phyloP scores from a whole-genome alignment of 2,888 invertebrate genomes.

The Taphrorychus bicolor region DNA sequence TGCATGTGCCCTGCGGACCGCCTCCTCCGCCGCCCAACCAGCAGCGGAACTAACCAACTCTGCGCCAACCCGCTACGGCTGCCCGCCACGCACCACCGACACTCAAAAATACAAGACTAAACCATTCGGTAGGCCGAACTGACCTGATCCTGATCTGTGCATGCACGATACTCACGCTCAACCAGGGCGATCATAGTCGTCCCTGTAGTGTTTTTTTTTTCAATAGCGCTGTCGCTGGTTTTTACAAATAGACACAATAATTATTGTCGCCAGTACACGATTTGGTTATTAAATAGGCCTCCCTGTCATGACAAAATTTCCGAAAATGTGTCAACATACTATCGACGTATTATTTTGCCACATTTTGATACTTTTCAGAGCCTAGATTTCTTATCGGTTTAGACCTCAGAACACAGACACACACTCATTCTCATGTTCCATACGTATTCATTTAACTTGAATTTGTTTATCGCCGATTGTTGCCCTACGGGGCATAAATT shows the following conservation, averaged over 20 bases:
- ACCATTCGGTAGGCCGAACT: slow-evolving; percentile 24
- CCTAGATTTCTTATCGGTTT: too few relatives aligned
- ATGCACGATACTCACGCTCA: slow-evolving; percentile 23
- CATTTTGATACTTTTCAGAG: too few relatives aligned
- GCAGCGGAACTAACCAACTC: slow-evolving; percentile 55
- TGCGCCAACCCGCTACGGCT: slow-evolving; percentile 46
- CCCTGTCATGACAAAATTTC: background rate
- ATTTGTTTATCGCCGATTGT: too few relatives aligned
- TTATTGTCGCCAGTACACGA: background rate
- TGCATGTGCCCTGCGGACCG: slow-evolving; percentile 77
- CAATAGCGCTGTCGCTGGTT: slow-evolving; percentile 12
- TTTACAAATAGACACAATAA: slow-evolving; percentile 9
- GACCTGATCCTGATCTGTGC: slow-evolving; percentile 14
- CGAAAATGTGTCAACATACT: background rate
- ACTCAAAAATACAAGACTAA: slow-evolving; percentile 36
- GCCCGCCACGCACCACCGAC: slow-evolving; percentile 32
- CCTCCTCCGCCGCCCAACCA: slow-evolving; percentile 50
- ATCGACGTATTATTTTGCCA: too few relatives aligned
- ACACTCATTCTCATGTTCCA: too few relatives aligned
- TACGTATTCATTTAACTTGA: too few relatives aligned
- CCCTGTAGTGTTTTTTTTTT: background rate
- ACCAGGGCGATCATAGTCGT: slow-evolving; percentile 10
- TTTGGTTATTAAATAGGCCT: background rate
- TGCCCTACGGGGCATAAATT: too few relatives aligned
- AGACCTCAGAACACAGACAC: too few relatives aligned